Evolutionary conservation across 2,113 vertebrate species (phyloP).

Genomic region (Eurystomus gularis): DNA sequence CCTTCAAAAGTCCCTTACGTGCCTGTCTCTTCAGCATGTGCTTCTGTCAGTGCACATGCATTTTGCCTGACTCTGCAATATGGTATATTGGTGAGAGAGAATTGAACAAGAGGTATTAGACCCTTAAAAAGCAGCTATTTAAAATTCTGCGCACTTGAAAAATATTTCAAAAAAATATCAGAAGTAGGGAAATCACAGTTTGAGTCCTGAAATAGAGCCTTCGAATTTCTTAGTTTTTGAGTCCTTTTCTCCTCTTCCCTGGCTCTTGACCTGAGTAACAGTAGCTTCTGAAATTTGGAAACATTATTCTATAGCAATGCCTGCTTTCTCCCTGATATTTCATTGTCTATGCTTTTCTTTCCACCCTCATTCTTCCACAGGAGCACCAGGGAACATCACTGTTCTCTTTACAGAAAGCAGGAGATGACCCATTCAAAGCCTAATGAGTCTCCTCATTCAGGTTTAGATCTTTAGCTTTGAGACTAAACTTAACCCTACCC

Average conservation of each 20-base stretch:
- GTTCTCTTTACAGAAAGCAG: not conserved
- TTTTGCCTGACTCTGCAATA: not conserved
- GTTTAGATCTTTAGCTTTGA: not conserved
- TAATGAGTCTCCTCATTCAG: conserved; percentile 9
- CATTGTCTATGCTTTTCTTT: not conserved
- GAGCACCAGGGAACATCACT: conserved; percentile 4
- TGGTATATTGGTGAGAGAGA: not conserved
- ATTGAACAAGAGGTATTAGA: not conserved
- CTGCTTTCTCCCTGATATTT: not conserved
- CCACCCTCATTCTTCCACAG: not conserved
- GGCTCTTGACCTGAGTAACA: conserved; percentile 22
- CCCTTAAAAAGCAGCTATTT: not conserved
- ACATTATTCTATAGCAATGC: not conserved
- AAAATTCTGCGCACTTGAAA: not conserved
- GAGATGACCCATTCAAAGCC: conserved; percentile 13
- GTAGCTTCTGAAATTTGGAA: conserved; percentile 13
- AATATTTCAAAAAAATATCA: not conserved
- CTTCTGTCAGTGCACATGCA: not conserved
- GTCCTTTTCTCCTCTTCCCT: not conserved
- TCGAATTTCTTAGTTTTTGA: not conserved
- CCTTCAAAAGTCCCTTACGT: not conserved
- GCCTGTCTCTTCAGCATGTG: not conserved
- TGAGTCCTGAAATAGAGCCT: not conserved
- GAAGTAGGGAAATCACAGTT: not conserved
- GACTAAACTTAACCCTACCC: not conserved